phyloP scores from a whole-genome alignment of 2,888 invertebrate species.

The Amitus sp. region DNA sequence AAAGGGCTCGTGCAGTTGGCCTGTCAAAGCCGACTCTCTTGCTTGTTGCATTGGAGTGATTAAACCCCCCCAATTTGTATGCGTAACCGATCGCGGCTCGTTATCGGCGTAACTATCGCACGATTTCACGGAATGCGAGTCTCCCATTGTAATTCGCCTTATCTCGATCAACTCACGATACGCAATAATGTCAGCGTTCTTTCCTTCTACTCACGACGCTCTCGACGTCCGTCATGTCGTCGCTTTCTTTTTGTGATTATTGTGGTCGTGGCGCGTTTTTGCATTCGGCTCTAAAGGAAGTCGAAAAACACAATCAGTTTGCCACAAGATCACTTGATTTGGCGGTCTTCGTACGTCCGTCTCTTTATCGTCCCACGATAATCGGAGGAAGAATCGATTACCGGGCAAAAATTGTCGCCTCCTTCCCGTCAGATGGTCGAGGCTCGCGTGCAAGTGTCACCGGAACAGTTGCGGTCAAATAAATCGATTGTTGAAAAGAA shows the following conservation, averaged over 20 bases:
- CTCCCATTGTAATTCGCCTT: conserved; percentile 33
- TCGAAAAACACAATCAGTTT: no score
- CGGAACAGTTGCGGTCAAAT: conserved; percentile 51
- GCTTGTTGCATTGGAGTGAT: conserved; percentile 60
- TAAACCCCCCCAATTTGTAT: conserved; percentile 59
- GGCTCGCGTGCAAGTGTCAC: conserved; percentile 43
- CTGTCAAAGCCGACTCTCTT: conserved; percentile 53
- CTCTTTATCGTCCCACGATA: no score
- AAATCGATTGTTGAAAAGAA: no score
- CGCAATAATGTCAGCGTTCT: conserved; percentile 17
- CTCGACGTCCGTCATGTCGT: no score
- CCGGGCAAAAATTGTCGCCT: conserved; percentile 51
- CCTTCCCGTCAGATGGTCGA: conserved; percentile 47
- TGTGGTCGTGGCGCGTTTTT: no score
- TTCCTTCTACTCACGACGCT: no score
- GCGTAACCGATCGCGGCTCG: conserved; percentile 48
- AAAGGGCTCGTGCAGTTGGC: conserved; percentile 52
- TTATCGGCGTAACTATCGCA: conserved; percentile 52
- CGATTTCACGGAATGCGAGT: conserved; percentile 42
- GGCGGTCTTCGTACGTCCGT: no score
- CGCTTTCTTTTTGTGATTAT: no score
- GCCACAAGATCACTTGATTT: no score
- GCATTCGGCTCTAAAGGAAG: no score
- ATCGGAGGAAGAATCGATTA: conserved; percentile 31
- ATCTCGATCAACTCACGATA: conserved; percentile 21